Evolutionary conservation across 2,888 invertebrate genomes (phyloP).

Genomic region (Allophyes oxyacanthae): DNA sequence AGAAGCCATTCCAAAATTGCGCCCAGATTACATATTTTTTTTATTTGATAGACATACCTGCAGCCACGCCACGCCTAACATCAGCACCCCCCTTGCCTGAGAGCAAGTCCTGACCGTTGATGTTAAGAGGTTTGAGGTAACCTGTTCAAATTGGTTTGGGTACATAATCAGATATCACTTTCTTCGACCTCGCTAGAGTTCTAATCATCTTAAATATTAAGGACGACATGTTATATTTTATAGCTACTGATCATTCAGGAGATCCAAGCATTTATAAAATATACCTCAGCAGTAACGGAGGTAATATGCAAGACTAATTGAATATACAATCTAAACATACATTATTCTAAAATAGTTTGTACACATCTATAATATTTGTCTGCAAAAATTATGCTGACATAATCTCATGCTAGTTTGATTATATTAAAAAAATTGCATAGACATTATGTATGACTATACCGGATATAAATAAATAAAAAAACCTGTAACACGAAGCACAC

Average conservation of each 20-base stretch:
- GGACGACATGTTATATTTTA: too few species aligned
- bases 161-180: conserved; percentile 33
- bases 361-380: too few species aligned
- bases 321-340: too few species aligned
- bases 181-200: conserved; percentile 3
- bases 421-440: too few species aligned
- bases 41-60: conserved; percentile 35
- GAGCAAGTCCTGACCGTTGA: conserved; percentile 45
- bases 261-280: too few species aligned
- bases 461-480: not conserved
- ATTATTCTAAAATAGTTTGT: too few species aligned
- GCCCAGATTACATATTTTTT: conserved; percentile 25
- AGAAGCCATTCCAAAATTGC: conserved; percentile 18
- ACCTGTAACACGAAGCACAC: conserved; percentile 34
- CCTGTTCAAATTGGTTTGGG: conserved; percentile 42
- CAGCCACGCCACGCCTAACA: conserved; percentile 38
- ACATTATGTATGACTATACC: too few species aligned
- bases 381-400: too few species aligned
- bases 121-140: conserved; percentile 48
- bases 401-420: too few species aligned
- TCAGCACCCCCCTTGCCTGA: conserved; percentile 46
- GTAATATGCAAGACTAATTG: too few species aligned
- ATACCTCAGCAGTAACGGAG: too few species aligned
- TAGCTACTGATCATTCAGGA: too few species aligned
- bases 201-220: not conserved